phyloP scores from a whole-genome alignment of 2,797 vertebrate species.

The Sylvilagus floridanus region DNA sequence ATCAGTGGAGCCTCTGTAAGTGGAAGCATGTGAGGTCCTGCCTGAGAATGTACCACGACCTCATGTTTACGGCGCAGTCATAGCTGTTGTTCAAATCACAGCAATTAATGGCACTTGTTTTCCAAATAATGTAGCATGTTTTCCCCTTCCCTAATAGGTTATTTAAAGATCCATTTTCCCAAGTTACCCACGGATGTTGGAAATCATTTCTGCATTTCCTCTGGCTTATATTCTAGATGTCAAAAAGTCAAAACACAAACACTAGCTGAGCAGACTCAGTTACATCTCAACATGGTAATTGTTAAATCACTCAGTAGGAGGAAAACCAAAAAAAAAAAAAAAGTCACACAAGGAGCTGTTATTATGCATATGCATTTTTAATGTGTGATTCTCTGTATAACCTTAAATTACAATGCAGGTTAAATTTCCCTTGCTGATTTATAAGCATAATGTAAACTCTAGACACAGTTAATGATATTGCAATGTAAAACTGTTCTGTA shows the following conservation, averaged over 20 bases:
- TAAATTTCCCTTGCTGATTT: constrained; percentile 89
- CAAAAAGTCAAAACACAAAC: constrained; percentile 84
- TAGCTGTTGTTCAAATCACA: constrained; percentile 63
- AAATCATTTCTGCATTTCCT: constrained; percentile 80
- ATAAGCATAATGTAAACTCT: constrained; percentile 87
- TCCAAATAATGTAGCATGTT: constrained; percentile 65
- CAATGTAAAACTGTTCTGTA: constrained; percentile 86
- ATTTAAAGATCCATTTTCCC: constrained; percentile 74
- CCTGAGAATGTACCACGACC: neutral
- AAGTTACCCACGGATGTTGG: constrained; percentile 71
- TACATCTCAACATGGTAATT: constrained; percentile 84
- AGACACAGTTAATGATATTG: constrained; percentile 87
- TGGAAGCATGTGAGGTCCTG: neutral
- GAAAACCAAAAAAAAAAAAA: constrained; percentile 79
- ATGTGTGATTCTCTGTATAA: constrained; percentile 85
- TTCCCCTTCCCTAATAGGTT: constrained; percentile 54
- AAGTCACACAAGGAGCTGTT: constrained; percentile 78
- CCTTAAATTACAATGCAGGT: constrained; percentile 85
- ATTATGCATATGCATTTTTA: constrained; percentile 87
- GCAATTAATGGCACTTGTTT: constrained; percentile 69
- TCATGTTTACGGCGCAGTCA: constrained; percentile 38
- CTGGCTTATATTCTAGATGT: constrained; percentile 79
- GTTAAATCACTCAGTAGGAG: constrained; percentile 83
- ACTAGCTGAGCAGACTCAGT: constrained; percentile 79
- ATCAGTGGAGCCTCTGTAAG: neutral